Evolutionary conservation across 2,797 vertebrate species (phyloP).

Genomic region (Eleutherodactylus coqui): DNA sequence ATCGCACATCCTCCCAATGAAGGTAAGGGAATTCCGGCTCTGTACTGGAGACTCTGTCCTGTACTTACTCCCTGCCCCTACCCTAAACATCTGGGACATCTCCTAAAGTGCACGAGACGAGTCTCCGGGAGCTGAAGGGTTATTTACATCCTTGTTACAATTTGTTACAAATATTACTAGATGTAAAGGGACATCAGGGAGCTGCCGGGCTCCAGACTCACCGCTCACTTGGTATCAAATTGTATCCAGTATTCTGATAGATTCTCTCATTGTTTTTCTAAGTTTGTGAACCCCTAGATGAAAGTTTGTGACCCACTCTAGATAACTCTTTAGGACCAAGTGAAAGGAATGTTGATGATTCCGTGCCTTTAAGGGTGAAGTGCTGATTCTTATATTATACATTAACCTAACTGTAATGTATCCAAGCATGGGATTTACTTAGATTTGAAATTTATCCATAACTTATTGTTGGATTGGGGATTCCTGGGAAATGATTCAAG

Average conservation of each 20-base stretch:
- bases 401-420: not conserved
- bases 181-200: not conserved
- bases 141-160: no score
- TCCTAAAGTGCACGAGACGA: not conserved
- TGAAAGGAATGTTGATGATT: no score
- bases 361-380: not conserved
- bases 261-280: not conserved
- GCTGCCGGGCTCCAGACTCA: no score
- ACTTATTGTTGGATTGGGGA: not conserved
- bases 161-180: not conserved
- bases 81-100: no score
- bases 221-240: not conserved
- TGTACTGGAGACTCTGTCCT: not conserved
- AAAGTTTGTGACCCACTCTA: not conserved
- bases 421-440: not conserved
- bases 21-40: slow-evolving; percentile 80
- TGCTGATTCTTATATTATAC: not conserved
- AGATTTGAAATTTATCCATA: no score
- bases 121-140: not conserved
- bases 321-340: not conserved
- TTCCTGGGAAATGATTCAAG: no score
- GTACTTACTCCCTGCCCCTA: not conserved
- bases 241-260: not conserved
- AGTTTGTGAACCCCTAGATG: no score
- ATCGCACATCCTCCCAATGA: slow-evolving; percentile 85